Conservation (phyloP, 1,140 invertebrate genomes). For the Drosophila carrolli region DNA sequence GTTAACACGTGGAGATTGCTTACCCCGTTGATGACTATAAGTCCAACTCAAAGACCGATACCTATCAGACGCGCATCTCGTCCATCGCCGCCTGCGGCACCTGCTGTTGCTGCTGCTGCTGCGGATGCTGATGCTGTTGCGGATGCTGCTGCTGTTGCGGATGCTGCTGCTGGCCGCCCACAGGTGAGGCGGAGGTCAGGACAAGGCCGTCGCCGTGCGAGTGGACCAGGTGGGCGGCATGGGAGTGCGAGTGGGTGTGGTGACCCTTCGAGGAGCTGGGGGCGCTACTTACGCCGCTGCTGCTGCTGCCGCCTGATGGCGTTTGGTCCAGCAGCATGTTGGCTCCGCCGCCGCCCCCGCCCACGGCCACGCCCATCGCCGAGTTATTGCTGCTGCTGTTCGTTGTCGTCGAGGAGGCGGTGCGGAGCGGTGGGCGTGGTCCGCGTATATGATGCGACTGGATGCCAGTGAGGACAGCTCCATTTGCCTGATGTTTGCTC, state of each 20-base stretch:
- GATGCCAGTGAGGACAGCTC: constrained; percentile 70
- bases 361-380: constrained; percentile 40
- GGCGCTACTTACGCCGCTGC: constrained; percentile 85
- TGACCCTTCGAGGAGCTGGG: constrained; percentile 86
- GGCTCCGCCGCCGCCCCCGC: constrained; percentile 41
- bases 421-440: constrained; percentile 81
- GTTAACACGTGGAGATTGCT: constrained; percentile 11
- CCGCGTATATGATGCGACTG: constrained; percentile 78
- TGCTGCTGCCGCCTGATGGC: constrained; percentile 85
- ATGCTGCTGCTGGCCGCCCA: constrained; percentile 42
- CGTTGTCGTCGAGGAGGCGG: constrained; percentile 79
- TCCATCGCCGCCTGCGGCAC: constrained; percentile 91
- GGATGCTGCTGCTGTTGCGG: constrained; percentile 85
- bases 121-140: constrained; percentile 85
- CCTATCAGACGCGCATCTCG: constrained; percentile 94
- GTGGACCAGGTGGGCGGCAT: constrained; percentile 58
- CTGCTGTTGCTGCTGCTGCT: constrained; percentile 85
- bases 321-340: constrained; percentile 79
- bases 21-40: constrained; percentile 84
- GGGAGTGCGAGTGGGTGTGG: constrained; percentile 72
- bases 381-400: constrained; percentile 84
- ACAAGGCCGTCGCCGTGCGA: constrained; percentile 82
- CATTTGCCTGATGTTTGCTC: constrained; percentile 79
- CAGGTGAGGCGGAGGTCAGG: constrained; percentile 65
- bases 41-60: constrained; percentile 85